These are phyloP conservation scores for Germaria angustata DNA, from an alignment of 2,888 invertebrate species.

Conservation along the genomic window DNA sequence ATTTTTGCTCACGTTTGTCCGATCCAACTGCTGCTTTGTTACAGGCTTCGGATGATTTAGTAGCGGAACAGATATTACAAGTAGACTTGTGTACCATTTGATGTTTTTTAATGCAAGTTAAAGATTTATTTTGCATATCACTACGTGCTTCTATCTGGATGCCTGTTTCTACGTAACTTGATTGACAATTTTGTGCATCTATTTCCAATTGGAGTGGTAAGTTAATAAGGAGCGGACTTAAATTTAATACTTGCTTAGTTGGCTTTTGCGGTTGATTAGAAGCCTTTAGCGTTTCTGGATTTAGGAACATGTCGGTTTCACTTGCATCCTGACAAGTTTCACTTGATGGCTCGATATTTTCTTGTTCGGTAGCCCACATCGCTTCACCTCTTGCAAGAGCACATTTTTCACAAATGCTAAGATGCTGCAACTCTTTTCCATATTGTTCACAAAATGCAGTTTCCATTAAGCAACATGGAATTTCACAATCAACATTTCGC, in stretches of 20 bases:
- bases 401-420: slow-evolving; percentile 21
- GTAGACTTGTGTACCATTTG: not conserved
- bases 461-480: not conserved
- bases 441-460: not conserved
- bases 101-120: not conserved
- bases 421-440: slow-evolving; percentile 1
- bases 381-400: slow-evolving; percentile 27
- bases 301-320: not conserved
- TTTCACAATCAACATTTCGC: not conserved
- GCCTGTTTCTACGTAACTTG: slow-evolving; percentile 34
- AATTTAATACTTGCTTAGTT: not conserved
- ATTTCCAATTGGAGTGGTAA: slow-evolving; percentile 55
- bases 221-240: slow-evolving; percentile 27
- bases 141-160: slow-evolving; percentile 9
- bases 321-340: not conserved
- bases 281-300: too few species aligned
- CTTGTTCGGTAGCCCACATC: not conserved
- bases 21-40: not conserved
- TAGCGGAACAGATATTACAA: too few species aligned
- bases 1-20: not conserved
- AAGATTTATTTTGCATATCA: not conserved
- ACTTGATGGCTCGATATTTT: not conserved
- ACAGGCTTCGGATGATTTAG: rapidly evolving
- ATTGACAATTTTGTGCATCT: slow-evolving; percentile 6
- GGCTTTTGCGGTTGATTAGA: not conserved